Percentiles rank a stretch among this genome's conserved stretches.
Evolutionary conservation across 2,888 invertebrate species (phyloP).

Genomic region (Clostera curtula): DNA sequence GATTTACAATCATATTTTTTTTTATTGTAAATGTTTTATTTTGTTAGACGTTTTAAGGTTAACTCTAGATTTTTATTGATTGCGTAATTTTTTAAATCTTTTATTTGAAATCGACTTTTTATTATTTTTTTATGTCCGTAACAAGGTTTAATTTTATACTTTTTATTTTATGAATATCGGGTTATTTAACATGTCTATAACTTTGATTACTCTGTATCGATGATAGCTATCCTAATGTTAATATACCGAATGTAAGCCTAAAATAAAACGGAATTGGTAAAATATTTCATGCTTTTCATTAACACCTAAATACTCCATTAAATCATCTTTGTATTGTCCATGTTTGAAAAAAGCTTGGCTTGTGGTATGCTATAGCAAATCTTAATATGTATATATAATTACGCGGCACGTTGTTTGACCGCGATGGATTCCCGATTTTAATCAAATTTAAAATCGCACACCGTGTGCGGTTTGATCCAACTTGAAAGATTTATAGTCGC

Average conservation of each 20-base stretch:
- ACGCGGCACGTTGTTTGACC: too few species aligned
- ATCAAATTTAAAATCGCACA: too few species aligned
- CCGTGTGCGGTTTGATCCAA: too few species aligned
- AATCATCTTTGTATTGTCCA: conserved; percentile 3
- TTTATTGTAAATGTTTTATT: conserved; percentile 66
- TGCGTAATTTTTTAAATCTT: conserved; percentile 29
- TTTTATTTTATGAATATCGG: conserved; percentile 18
- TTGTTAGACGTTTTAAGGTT: conserved; percentile 56
- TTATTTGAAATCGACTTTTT: conserved; percentile 22
- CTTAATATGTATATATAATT: too few species aligned
- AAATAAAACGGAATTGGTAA: conserved; percentile 68
- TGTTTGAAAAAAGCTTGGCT: too few species aligned
- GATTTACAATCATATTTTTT: conserved; percentile 48
- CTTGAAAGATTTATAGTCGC: too few species aligned
- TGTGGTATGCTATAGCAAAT: too few species aligned
- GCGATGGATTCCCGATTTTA: too few species aligned
- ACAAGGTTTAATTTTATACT: conserved; percentile 10
- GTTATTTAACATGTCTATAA: conserved; percentile 24
- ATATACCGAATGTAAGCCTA: conserved; percentile 54
- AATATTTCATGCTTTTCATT: conserved; percentile 18
- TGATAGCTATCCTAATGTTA: conserved; percentile 51
- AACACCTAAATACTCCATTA: conserved; percentile 4
- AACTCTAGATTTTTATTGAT: conserved; percentile 25
- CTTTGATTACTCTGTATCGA: conserved; percentile 30
- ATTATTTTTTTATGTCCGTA: conserved; percentile 22